Evolutionary conservation across 2,888 invertebrate species (phyloP).

Genomic region (Rhingia rostrata): DNA sequence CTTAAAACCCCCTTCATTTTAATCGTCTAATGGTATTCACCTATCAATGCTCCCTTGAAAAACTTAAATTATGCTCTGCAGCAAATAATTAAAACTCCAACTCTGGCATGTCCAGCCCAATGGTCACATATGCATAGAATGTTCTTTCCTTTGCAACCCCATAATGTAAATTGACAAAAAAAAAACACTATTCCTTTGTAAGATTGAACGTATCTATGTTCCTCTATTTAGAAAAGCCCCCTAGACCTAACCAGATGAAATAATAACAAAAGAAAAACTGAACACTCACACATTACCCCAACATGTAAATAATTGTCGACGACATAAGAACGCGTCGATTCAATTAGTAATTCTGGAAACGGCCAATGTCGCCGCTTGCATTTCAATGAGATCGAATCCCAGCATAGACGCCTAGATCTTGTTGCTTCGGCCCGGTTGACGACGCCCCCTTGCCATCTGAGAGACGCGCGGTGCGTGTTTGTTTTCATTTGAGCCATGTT

Average conservation of each 20-base stretch:
- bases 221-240: background rate
- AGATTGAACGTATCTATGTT: constrained; percentile 3
- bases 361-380: constrained; percentile 81
- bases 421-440: constrained; percentile 76
- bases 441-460: constrained; percentile 75
- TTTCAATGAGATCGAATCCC: constrained; percentile 80
- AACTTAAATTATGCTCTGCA: too few species aligned
- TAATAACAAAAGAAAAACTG: constrained; percentile 50
- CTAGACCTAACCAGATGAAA: constrained; percentile 26
- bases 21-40: too few species aligned
- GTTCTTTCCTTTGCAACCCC: too few species aligned
- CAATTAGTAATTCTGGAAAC: constrained; percentile 83
- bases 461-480: constrained; percentile 60
- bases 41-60: too few species aligned
- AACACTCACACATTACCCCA: constrained; percentile 56
- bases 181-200: too few species aligned
- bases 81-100: too few species aligned
- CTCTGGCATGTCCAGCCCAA: too few species aligned
- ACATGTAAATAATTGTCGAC: constrained; percentile 74
- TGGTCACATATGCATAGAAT: too few species aligned
- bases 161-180: too few species aligned
- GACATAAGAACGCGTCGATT: constrained; percentile 82
- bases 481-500: constrained; percentile 74
- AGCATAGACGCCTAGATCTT: constrained; percentile 76
- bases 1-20: too few species aligned